Percentiles rank a stretch among this genome's conserved stretches.
phyloP scores from a whole-genome alignment of 2,113 vertebrate species.

The Xiphophorus hellerii region DNA sequence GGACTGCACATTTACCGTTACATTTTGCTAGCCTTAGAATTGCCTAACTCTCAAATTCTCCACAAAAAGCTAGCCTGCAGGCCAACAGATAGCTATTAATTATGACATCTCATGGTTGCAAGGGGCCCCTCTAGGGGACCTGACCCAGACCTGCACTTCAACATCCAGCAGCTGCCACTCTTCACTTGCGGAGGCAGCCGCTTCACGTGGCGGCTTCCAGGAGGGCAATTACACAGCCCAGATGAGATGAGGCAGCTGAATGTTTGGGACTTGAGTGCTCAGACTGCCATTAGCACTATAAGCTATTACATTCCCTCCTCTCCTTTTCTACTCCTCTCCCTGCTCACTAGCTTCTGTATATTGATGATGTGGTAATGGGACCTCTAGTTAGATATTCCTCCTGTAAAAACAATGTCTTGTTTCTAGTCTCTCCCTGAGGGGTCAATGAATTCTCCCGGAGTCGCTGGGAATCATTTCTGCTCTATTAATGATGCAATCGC shows the following conservation, averaged over 20 bases:
- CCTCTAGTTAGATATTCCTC: constrained; percentile 71
- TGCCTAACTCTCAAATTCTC: constrained; percentile 23
- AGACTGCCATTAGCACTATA: constrained; percentile 67
- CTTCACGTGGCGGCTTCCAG: constrained; percentile 65
- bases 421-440: constrained; percentile 67
- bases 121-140: constrained; percentile 64
- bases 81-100: constrained; percentile 73
- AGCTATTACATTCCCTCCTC: constrained; percentile 57
- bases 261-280: constrained; percentile 68
- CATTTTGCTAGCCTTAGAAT: constrained; percentile 58
- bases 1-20: constrained; percentile 48
- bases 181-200: constrained; percentile 54
- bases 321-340: constrained; percentile 21
- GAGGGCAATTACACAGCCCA: constrained; percentile 73
- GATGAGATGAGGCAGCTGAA: constrained; percentile 67
- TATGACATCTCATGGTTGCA: constrained; percentile 75
- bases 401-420: constrained; percentile 74
- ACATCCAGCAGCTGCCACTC: constrained; percentile 78
- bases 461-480: constrained; percentile 69
- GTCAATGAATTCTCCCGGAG: constrained; percentile 70
- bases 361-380: constrained; percentile 74
- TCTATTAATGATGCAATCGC: constrained; percentile 77
- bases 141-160: constrained; percentile 65
- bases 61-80: constrained; percentile 27
- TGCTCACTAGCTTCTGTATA: constrained; percentile 64